Conservation (phyloP, 2,888 invertebrate genomes). For the Willowsia nigromaculata region DNA sequence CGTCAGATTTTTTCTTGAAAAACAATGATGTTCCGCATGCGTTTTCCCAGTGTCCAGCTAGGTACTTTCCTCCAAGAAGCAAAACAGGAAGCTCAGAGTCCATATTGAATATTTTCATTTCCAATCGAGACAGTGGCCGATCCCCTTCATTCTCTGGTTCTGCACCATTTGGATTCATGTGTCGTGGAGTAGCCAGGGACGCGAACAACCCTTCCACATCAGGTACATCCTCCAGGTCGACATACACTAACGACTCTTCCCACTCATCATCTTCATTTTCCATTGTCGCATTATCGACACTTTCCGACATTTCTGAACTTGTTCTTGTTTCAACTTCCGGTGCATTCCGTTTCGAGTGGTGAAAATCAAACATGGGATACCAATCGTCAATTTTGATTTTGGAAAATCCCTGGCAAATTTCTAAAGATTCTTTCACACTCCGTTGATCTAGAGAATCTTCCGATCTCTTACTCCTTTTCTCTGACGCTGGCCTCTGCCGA, state of each 20-base stretch:
- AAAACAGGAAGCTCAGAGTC: constrained; percentile 74
- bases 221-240: constrained; percentile 77
- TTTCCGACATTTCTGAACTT: neutral
- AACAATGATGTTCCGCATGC: constrained; percentile 74
- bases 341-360: constrained; percentile 35
- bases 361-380: constrained; percentile 58
- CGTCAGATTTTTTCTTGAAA: constrained; percentile 70
- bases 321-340: neutral
- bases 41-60: constrained; percentile 74
- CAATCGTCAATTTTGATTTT: constrained; percentile 64
- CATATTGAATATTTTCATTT: constrained; percentile 74
- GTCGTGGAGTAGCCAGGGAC: constrained; percentile 62
- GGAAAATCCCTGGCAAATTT: constrained; percentile 62
- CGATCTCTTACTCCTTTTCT: neutral
- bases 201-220: constrained; percentile 75
- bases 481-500: neutral
- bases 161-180: constrained; percentile 4
- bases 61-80: constrained; percentile 73
- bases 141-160: constrained; percentile 45
- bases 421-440: constrained; percentile 38
- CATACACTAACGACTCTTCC: constrained; percentile 75
- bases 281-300: neutral
- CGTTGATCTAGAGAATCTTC: constrained; percentile 2
- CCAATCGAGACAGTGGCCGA: constrained; percentile 62
- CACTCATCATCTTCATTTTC: constrained; percentile 70